These are phyloP conservation scores for Sebastes goodei DNA, from an alignment of 2,797 vertebrate genomes.

Conservation along the genomic window DNA sequence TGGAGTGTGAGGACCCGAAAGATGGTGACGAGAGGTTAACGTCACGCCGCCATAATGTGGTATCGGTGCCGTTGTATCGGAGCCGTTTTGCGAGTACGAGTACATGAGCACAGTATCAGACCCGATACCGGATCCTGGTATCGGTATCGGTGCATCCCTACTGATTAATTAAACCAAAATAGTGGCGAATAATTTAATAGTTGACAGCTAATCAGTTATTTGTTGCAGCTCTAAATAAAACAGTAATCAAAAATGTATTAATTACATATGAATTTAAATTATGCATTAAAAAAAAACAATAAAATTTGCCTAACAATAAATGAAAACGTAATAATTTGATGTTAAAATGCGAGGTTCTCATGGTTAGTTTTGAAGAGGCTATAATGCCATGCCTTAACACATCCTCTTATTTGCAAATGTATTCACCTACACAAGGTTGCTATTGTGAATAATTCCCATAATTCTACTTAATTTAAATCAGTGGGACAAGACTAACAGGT, in stretches of 20 bases:
- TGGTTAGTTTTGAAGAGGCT: background rate
- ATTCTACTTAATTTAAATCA: slow-evolving; percentile 40
- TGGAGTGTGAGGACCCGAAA: too few species aligned
- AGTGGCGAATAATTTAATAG: too few species aligned
- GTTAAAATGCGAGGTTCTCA: background rate
- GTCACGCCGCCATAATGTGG: too few species aligned
- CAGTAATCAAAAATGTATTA: background rate
- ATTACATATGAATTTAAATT: background rate
- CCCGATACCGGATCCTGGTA: too few species aligned
- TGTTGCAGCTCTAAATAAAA: too few species aligned
- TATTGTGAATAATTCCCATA: slow-evolving; percentile 24
- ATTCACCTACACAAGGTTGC: background rate
- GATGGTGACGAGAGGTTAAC: too few species aligned
- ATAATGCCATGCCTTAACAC: background rate
- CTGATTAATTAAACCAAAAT: too few species aligned
- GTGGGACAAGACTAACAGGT: slow-evolving; percentile 44
- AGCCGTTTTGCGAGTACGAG: too few species aligned
- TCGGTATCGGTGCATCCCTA: too few species aligned
- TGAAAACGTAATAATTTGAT: background rate
- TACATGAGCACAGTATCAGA: too few species aligned
- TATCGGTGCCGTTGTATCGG: too few species aligned
- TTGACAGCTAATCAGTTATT: too few species aligned
- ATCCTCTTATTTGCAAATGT: background rate
- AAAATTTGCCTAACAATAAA: background rate
- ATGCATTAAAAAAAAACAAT: background rate